Evolutionary conservation across 2,797 vertebrate species (phyloP), one percentile per base, ranked within the genome.

Genomic region (Cottoperca gobio): DNA sequence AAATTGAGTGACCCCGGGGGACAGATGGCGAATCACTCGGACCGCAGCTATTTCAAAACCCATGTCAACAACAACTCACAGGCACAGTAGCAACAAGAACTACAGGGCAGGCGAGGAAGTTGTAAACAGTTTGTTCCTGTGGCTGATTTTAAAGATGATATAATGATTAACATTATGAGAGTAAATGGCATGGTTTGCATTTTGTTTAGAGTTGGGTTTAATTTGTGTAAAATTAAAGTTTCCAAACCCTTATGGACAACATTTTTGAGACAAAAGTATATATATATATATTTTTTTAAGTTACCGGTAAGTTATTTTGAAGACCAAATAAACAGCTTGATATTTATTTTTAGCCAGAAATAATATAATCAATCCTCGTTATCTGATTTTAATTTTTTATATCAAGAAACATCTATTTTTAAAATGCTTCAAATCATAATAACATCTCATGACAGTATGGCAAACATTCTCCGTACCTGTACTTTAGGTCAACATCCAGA

Each of bases 1-100:
- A 89, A 88, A 88, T 85, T 65, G 62, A 89, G 82, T 42, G 35
- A 81, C 73, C 76, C 82, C 70, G 9, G 6, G 81, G 65, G 88
- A 90, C 91, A 92, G 88, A 93, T 92, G 91, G 92, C 45, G 69
- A 84, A 89, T 89, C 79, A 68, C 82, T 91, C 40, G 65, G 72
- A 68, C 73, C 53, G 17, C 78, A 83, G 86, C 88, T 93, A 91
- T 93, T 93, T 93, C 86, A 73, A 91, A 91, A 84, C 78, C 66
- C 78, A 80, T 90, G 86, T 90, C 89, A 92, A 90, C 91, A 93
- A 87, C 81, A 90, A 70, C 79, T 78, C 31, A 50, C 26, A 19
- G 73, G 52, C 69, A 69, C 81, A 81, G 77, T 54, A 73, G 84
- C 79, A 73, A 61, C 66, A 21, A 67, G 75, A 71, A 48, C 24